A percentile compares a stretch with the other conserved stretches of the same genome.
phyloP scores from a whole-genome alignment of 2,113 vertebrate species.

The Tachuris rubrigastra region DNA sequence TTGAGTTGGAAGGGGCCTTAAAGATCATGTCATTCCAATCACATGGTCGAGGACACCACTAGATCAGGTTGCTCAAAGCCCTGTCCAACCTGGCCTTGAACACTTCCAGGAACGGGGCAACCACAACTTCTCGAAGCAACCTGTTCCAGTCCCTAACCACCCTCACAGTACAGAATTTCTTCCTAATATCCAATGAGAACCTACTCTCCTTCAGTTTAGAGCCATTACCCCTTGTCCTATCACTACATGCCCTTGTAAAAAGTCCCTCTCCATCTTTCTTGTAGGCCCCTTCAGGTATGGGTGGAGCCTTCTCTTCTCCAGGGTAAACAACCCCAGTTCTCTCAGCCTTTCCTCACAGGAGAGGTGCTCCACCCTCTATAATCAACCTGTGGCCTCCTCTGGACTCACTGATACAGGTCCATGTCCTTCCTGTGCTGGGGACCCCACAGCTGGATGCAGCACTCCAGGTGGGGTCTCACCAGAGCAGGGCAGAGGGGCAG shows the following conservation, averaged over 20 bases:
- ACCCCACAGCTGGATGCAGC: neutral
- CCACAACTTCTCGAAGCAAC: neutral
- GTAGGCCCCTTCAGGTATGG: neutral
- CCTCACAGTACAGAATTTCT: neutral
- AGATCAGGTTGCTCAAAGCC: neutral
- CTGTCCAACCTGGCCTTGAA: neutral
- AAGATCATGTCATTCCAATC: neutral
- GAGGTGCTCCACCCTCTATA: neutral
- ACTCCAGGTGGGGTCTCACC: neutral
- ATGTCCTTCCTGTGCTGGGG: neutral
- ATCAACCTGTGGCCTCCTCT: neutral
- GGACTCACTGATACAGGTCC: neutral
- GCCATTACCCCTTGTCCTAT: neutral
- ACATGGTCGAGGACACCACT: neutral
- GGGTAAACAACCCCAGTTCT: neutral
- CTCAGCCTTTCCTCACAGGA: neutral
- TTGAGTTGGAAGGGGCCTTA: neutral
- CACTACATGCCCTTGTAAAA: neutral
- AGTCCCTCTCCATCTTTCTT: neutral
- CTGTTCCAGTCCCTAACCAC: neutral
- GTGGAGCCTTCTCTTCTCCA: neutral
- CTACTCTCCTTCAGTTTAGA: neutral
- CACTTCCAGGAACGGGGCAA: neutral
- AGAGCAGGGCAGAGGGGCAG: neutral
- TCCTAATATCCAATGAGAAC: neutral